Evolutionary conservation across 2,888 invertebrate species (phyloP).

Genomic region (Mythimna pallens): DNA sequence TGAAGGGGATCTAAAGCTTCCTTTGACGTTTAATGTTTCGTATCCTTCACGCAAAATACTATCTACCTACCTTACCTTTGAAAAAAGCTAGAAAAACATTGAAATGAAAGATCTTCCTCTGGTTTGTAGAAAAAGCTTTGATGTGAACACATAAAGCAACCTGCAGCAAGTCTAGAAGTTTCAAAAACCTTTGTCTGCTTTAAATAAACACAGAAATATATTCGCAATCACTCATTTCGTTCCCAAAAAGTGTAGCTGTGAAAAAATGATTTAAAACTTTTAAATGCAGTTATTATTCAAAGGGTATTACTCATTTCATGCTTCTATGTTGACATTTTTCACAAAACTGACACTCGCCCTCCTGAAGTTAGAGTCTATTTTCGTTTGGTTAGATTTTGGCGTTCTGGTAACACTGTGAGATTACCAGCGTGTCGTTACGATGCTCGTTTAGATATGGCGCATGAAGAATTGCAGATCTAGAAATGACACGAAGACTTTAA

Average conservation of each 20-base stretch:
- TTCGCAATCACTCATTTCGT: constrained; percentile 45
- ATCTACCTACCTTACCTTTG: neutral
- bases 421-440: constrained; percentile 88
- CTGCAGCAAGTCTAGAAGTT: neutral
- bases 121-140: neutral
- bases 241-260: constrained; percentile 49
- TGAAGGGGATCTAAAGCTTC: neutral
- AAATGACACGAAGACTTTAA: constrained; percentile 76
- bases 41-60: neutral
- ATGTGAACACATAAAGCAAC: neutral
- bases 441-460: constrained; percentile 88
- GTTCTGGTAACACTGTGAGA: constrained; percentile 81
- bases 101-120: neutral
- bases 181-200: neutral
- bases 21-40: neutral
- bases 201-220: constrained; percentile 16
- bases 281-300: constrained; percentile 74
- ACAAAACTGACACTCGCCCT: constrained; percentile 60
- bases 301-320: constrained; percentile 71
- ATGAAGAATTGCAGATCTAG: constrained; percentile 88
- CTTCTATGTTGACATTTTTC: constrained; percentile 44
- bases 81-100: neutral
- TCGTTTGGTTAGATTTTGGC: constrained; percentile 62
- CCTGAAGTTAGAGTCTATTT: constrained; percentile 69
- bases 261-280: constrained; percentile 67